A percentile compares a stretch with the other conserved stretches of the same genome.
Evolutionary conservation across 2,113 vertebrate genomes (phyloP).

Genomic region (Microcebus murinus): DNA sequence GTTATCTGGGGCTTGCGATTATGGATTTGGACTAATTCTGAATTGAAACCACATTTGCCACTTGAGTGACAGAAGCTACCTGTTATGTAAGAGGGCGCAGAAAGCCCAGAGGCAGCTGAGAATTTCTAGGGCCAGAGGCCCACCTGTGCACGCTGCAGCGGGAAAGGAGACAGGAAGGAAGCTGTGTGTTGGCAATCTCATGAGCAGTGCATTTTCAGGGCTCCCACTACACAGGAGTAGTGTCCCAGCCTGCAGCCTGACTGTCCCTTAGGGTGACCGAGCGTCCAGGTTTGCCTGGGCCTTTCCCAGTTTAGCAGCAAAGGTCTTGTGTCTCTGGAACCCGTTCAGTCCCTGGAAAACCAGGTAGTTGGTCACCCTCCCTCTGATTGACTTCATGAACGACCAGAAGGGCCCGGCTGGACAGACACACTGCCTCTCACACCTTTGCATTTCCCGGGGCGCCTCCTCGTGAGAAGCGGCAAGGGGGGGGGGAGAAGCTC

Average conservation of each 20-base stretch:
- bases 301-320: neutral
- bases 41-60: neutral
- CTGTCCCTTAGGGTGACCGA: neutral
- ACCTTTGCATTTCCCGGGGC: neutral
- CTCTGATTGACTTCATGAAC: fast-evolving
- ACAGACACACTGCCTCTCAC: neutral
- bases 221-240: neutral
- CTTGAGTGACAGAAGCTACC: neutral
- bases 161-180: neutral
- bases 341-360: neutral
- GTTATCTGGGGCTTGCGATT: neutral
- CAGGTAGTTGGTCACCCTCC: neutral
- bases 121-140: neutral
- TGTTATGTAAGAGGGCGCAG: neutral
- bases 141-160: fast-evolving
- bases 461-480: neutral
- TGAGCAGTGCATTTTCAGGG: neutral
- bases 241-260: neutral
- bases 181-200: neutral
- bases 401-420: neutral
- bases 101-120: fast-evolving
- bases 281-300: neutral
- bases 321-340: neutral
- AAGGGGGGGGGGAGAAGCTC: neutral
- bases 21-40: neutral